phyloP scores from a whole-genome alignment of 2,888 invertebrate genomes.

The Conomelus anceps region DNA sequence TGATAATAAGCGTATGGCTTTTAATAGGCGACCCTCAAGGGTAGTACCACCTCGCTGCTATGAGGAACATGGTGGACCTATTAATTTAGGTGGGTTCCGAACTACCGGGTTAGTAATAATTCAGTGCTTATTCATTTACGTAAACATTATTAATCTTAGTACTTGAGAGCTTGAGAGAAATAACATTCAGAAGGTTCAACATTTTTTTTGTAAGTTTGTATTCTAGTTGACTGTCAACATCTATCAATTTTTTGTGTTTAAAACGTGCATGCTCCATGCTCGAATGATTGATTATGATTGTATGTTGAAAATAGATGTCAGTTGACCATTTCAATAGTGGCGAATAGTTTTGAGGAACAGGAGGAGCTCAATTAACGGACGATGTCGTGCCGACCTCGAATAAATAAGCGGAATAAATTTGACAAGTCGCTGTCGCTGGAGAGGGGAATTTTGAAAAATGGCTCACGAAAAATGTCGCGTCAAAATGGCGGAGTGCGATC shows the following conservation, averaged over 20 bases:
- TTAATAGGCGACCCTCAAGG: no score
- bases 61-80: no score
- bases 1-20: no score
- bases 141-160: no score
- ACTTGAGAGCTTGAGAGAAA: no score
- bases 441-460: background rate
- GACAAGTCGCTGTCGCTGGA: background rate
- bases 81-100: no score
- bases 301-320: background rate
- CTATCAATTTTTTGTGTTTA: background rate
- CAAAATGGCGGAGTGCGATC: background rate
- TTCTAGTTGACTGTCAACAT: background rate
- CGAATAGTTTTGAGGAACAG: background rate
- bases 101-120: no score
- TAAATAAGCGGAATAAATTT: background rate
- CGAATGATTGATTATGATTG: background rate
- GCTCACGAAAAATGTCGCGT: background rate
- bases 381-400: background rate
- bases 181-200: no score
- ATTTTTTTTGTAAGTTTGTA: background rate
- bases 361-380: background rate
- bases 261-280: background rate
- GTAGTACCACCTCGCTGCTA: no score
- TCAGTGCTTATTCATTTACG: no score
- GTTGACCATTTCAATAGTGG: background rate